Conservation (phyloP, 1,140 invertebrate species). For the Heliconius hewitsoni region DNA sequence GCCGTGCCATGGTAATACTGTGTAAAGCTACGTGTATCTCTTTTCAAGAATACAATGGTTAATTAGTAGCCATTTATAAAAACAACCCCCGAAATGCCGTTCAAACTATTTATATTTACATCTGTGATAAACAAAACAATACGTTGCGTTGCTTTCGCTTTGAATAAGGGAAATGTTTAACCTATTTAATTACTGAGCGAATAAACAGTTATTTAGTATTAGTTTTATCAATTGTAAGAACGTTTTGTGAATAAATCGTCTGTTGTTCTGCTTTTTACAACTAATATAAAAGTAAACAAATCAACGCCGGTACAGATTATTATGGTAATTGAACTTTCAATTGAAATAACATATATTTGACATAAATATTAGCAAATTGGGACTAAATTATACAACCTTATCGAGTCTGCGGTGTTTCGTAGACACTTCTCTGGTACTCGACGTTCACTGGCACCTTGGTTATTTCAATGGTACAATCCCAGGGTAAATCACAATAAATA, state of each 20-base stretch:
- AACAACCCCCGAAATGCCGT: not conserved
- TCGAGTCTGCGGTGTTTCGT: slow-evolving; percentile 50
- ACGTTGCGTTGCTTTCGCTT: slow-evolving; percentile 30
- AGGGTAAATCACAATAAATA: slow-evolving; percentile 44
- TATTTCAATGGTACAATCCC: slow-evolving; percentile 61
- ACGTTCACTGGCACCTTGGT: slow-evolving; percentile 63
- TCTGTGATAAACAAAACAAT: slow-evolving; percentile 31
- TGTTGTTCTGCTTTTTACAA: slow-evolving; percentile 32
- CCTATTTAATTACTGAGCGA: slow-evolving; percentile 7
- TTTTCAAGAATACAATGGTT: slow-evolving; percentile 48
- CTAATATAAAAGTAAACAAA: slow-evolving; percentile 54
- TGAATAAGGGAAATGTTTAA: slow-evolving; percentile 16
- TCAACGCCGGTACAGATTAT: slow-evolving; percentile 49
- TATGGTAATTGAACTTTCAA: slow-evolving; percentile 22
- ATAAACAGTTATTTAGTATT: slow-evolving; percentile 8
- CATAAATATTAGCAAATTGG: slow-evolving; percentile 27
- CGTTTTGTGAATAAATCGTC: slow-evolving; percentile 21
- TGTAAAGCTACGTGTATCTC: slow-evolving; percentile 63
- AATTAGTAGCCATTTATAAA: slow-evolving; percentile 6
- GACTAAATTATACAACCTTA: slow-evolving; percentile 43
- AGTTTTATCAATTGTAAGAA: slow-evolving; percentile 13
- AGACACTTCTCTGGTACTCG: slow-evolving; percentile 59
- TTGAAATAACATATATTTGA: slow-evolving; percentile 21
- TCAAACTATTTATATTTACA: slow-evolving; percentile 17
- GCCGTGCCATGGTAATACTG: slow-evolving; percentile 69